Evolutionary conservation across 2,888 invertebrate genomes (phyloP), one percentile per base, ranked within the genome.

Genomic region (Rhagonycha fulva): DNA sequence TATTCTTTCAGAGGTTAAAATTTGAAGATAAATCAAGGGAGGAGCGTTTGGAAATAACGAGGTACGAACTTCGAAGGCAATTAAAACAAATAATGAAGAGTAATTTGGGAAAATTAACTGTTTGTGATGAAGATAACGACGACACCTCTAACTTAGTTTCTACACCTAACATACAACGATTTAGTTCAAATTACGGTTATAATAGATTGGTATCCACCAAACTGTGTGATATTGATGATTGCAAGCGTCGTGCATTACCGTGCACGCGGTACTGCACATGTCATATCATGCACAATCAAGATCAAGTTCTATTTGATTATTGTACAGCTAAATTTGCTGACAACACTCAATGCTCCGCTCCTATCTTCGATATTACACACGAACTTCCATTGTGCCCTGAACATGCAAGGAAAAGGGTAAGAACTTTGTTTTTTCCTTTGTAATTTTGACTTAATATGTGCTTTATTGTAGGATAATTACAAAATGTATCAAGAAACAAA

Each of bases 371-470:
- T 88, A 91, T 94, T 76, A 90, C 91, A 68, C 93, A 94, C 84
- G 94, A 96, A 86, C 90, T 96, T 85, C 96, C 97, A 68, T 90
- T 97, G 9, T 98, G 97, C 86, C 90, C 93, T 9, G 95, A 95
- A 83, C 97, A 98, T 87, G 94, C 94, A 0, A 92, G 94, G 88
- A 95, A 95, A 87, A 90, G 95, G 87, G 93, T 93, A 84, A 85
- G 89, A 84, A 74, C 26, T 66, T 78, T 70, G 4, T 1, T 2
- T 2, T n/a, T 67, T 67, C 26, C 7, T 10, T 67, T 67, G 9
- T n/a, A 67, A 12, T 32, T 10, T 32, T 47, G 63, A 71, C 14
- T 62, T 23, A 14, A 47, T 7, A 12, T 12, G 61, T 61, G 62
- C 14, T 14, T 75, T 61, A 12, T 81, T 83, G 2, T 84, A 94